phyloP scores from a whole-genome alignment of 1,140 invertebrate species.

The Cherax destructor region DNA sequence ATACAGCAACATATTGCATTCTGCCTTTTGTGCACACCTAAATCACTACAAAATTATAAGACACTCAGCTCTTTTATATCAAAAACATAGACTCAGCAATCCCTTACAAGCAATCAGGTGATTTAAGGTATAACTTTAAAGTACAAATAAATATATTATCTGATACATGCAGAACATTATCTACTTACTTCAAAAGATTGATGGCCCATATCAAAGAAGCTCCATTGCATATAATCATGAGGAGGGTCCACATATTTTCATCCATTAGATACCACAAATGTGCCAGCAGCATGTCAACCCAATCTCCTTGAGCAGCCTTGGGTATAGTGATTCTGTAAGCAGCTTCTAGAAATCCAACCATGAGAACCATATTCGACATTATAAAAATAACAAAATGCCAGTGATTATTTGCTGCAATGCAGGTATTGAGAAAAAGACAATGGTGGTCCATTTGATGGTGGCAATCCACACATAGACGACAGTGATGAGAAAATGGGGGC shows the following conservation, averaged over 20 bases:
- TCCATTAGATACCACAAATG: slow-evolving; percentile 22
- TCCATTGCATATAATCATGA: slow-evolving; percentile 53
- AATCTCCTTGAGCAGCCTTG: slow-evolving; percentile 12
- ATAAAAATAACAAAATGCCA: slow-evolving; percentile 62
- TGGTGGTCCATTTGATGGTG: slow-evolving; percentile 61
- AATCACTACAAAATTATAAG: too few species aligned
- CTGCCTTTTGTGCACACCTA: too few species aligned
- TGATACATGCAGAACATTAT: not conserved
- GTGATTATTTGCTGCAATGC: slow-evolving; percentile 59
- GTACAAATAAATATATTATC: not conserved
- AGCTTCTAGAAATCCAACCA: slow-evolving; percentile 32
- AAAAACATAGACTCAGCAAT: too few species aligned
- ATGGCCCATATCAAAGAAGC: slow-evolving; percentile 51
- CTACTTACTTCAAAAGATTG: slow-evolving; percentile 53
- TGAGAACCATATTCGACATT: slow-evolving; percentile 41
- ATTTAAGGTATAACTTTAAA: not conserved
- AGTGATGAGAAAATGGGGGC: slow-evolving; percentile 56
- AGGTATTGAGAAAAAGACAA: slow-evolving; percentile 64
- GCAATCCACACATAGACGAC: slow-evolving; percentile 53
- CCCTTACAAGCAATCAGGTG: too few species aligned
- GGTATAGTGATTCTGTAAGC: slow-evolving; percentile 18
- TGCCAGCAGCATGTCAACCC: slow-evolving; percentile 31
- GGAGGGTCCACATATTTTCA: slow-evolving; percentile 59
- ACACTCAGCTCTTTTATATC: too few species aligned
- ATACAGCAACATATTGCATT: too few species aligned